Percentiles rank a stretch among this genome's conserved stretches.
phyloP scores from a whole-genome alignment of 2,888 invertebrate species.

The Leptura quadrifasciata region DNA sequence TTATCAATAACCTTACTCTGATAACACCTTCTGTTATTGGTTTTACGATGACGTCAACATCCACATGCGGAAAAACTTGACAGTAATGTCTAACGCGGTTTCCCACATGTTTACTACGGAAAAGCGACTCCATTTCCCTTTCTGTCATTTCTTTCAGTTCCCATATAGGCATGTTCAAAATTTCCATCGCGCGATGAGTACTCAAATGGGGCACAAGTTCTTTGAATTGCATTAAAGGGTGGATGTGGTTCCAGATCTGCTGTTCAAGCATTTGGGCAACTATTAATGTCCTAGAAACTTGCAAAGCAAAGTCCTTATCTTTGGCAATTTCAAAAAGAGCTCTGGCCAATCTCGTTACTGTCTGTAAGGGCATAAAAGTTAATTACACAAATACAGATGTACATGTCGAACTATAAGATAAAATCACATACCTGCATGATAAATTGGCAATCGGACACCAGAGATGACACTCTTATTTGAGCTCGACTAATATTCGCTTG shows the following conservation, averaged over 20 bases:
- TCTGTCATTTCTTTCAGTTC: conserved; percentile 90
- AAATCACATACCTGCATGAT: conserved; percentile 83
- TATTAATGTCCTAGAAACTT: conserved; percentile 89
- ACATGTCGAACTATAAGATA: neutral
- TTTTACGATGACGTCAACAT: conserved; percentile 89
- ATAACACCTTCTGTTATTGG: conserved; percentile 97
- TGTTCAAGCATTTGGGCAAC: conserved; percentile 96
- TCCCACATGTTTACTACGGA: conserved; percentile 87
- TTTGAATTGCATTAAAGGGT: conserved; percentile 90
- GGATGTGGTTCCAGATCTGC: conserved; percentile 91
- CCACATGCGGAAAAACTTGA: conserved; percentile 87
- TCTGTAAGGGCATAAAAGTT: conserved; percentile 76
- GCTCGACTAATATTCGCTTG: conserved; percentile 92
- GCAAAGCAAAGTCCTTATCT: conserved; percentile 88
- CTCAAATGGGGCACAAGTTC: conserved; percentile 81
- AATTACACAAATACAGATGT: neutral
- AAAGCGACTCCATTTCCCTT: conserved; percentile 88
- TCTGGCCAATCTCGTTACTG: conserved; percentile 91
- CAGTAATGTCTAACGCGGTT: conserved; percentile 87
- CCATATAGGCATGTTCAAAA: conserved; percentile 84
- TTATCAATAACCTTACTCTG: conserved; percentile 86
- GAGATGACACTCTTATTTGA: conserved; percentile 87
- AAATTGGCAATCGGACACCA: conserved; percentile 92
- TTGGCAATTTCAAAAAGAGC: conserved; percentile 94
- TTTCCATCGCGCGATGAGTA: conserved; percentile 88